phyloP scores from a whole-genome alignment of 1,140 invertebrate genomes.

The Diuraphis noxia region DNA sequence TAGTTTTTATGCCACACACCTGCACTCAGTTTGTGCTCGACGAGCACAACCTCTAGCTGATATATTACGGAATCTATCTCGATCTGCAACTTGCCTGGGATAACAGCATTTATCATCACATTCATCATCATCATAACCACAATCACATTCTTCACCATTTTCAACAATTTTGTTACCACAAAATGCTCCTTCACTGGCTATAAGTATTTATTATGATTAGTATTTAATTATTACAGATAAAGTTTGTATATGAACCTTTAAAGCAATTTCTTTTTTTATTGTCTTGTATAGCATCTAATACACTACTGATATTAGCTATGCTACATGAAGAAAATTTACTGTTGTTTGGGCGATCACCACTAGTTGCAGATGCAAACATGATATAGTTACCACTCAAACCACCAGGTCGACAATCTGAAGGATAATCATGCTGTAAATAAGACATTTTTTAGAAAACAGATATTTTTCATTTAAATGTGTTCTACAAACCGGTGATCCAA shows the following conservation, averaged over 20 bases:
- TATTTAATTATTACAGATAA: not conserved
- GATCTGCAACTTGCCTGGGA: conserved; percentile 74
- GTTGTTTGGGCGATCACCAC: conserved; percentile 91
- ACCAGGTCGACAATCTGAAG: conserved; percentile 88
- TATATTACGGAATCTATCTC: conserved; percentile 71
- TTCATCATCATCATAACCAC: conserved; percentile 92
- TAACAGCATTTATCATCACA: conserved; percentile 95
- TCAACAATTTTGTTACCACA: conserved; percentile 99
- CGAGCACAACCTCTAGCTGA: conserved; percentile 72
- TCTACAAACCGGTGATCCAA: conserved; percentile 87
- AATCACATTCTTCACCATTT: conserved; percentile 97
- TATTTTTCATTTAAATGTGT: not conserved
- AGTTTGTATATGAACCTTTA: conserved; percentile 62
- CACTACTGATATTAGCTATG: conserved; percentile 91
- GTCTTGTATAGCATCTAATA: conserved; percentile 87
- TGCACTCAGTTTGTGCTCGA: conserved; percentile 78
- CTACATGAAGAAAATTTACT: conserved; percentile 93
- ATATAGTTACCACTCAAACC: conserved; percentile 91
- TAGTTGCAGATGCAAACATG: conserved; percentile 96
- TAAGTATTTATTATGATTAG: not conserved
- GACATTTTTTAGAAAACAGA: not conserved
- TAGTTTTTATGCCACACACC: conserved; percentile 61
- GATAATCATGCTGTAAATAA: conserved; percentile 86
- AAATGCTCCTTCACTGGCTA: conserved; percentile 87
- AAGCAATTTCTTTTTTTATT: conserved; percentile 96